A percentile compares a stretch with the other conserved stretches of the same genome.
Evolutionary conservation across 2,797 vertebrate genomes (phyloP).

Genomic region (Phyllotis vaccarum): DNA sequence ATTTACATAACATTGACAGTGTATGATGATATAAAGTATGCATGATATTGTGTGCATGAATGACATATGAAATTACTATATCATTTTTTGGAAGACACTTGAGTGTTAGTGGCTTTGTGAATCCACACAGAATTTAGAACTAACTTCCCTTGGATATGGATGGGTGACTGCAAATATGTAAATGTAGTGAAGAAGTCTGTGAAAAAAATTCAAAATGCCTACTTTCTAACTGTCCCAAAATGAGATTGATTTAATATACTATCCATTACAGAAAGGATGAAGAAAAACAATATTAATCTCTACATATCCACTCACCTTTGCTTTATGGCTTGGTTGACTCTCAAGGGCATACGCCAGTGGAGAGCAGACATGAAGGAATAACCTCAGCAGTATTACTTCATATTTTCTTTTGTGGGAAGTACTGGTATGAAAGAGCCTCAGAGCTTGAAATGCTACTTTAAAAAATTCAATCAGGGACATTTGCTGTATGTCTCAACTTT

Average conservation of each 20-base stretch:
- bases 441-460: background rate
- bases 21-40: background rate
- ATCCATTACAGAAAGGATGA: background rate
- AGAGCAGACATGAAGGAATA: background rate
- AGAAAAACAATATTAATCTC: background rate
- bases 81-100: background rate
- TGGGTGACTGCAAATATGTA: background rate
- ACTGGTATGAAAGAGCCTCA: no score
- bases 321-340: background rate
- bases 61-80: background rate
- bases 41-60: background rate
- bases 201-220: slow-evolving; percentile 12
- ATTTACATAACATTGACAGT: background rate
- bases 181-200: background rate
- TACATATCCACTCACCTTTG: background rate
- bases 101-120: background rate
- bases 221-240: background rate
- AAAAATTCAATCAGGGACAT: background rate
- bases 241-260: background rate
- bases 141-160: background rate
- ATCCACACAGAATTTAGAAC: background rate
- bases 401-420: background rate
- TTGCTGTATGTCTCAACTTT: background rate
- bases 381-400: background rate
- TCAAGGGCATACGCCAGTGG: background rate